Evolutionary conservation across 2,113 vertebrate species (phyloP).

Genomic region (chimpanzee (Pan troglodytes)): NHGRI_mPanTro3-v2.1_pri NC_086015.1:149962001-149962500

Average conservation of each 20-base stretch:
- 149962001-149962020: not conserved
- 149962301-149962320: slow-evolving; percentile 6
- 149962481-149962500: not conserved
- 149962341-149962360: not conserved
- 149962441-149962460: not conserved
- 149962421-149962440: not conserved
- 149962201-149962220: not conserved
- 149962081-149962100: not conserved
- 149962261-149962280: not conserved
- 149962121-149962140: not conserved
- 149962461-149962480: not conserved
- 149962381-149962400: not conserved
- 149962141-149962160: not conserved
- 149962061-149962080: not conserved
- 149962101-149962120: not conserved
- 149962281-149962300: slow-evolving; percentile 27
- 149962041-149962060: not conserved
- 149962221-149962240: slow-evolving; percentile 2
- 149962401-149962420: not conserved
- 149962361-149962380: not conserved
- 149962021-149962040: not conserved
- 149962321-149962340: not conserved
- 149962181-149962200: not conserved
- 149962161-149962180: not conserved
- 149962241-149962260: not conserved